Percentiles rank a stretch among this genome's conserved stretches.
These are phyloP conservation scores for Drosophila emarginata DNA, from an alignment of 2,888 invertebrate genomes.

Conservation along the genomic window DNA sequence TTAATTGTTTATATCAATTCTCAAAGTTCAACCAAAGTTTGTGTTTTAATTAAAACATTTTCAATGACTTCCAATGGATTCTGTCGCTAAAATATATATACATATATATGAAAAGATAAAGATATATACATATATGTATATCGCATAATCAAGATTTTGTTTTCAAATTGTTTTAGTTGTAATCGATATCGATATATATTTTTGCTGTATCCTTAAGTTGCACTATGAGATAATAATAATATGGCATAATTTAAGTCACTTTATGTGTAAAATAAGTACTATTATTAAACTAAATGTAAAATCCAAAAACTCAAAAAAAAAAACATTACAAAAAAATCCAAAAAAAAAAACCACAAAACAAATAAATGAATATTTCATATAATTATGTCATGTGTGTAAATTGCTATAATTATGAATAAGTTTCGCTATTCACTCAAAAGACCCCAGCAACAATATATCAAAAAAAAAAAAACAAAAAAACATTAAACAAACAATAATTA, in stretches of 20 bases:
- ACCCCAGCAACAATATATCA: constrained; percentile 40
- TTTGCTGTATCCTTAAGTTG: constrained; percentile 40
- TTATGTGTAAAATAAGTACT: constrained; percentile 49
- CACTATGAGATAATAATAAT: constrained; percentile 42
- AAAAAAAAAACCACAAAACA: constrained; percentile 27
- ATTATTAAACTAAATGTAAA: constrained; percentile 50
- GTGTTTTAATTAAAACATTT: constrained; percentile 38
- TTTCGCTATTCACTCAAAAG: constrained; percentile 40
- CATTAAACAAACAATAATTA: constrained; percentile 22
- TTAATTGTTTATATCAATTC: constrained; percentile 44
- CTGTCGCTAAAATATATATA: constrained; percentile 16
- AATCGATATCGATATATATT: constrained; percentile 11
- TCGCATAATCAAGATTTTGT: constrained; percentile 56
- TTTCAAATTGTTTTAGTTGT: constrained; percentile 52
- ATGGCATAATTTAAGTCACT: constrained; percentile 62
- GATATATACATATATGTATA: constrained; percentile 31
- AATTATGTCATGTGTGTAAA: constrained; percentile 52
- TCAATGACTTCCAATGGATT: constrained; percentile 63
- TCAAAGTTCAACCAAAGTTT: constrained; percentile 75
- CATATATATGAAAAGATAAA: too few species aligned
- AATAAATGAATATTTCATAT: constrained; percentile 48
- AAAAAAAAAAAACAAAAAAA: constrained; percentile 19
- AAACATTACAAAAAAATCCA: constrained; percentile 25
- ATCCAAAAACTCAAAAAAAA: constrained; percentile 34
- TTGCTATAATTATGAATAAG: constrained; percentile 46